Evolutionary conservation across 1,140 invertebrate genomes (phyloP).

Genomic region (Hylaeus volcanicus): DNA sequence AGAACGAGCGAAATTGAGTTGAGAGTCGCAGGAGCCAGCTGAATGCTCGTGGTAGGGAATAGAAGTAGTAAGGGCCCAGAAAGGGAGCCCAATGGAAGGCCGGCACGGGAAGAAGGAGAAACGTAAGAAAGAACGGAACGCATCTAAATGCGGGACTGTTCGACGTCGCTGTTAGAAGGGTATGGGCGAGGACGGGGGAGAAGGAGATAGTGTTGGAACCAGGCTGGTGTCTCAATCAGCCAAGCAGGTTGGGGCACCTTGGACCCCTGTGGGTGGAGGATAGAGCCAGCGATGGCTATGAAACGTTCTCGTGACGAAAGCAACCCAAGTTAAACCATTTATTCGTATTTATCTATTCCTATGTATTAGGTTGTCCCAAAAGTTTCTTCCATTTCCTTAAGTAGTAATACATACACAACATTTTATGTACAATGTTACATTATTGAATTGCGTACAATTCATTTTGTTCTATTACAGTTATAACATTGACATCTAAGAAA

Average conservation of each 20-base stretch:
- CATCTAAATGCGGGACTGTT: constrained; percentile 30
- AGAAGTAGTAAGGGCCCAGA: constrained; percentile 38
- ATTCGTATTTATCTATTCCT: no score
- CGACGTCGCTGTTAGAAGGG: constrained; percentile 47
- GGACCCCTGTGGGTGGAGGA: constrained; percentile 71
- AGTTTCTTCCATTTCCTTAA: no score
- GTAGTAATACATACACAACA: no score
- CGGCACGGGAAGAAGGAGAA: constrained; percentile 60
- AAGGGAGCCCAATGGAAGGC: constrained; percentile 44
- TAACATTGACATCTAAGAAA: no score
- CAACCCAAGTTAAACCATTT: not conserved
- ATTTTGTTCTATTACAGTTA: no score
- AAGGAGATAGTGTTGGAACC: constrained; percentile 72
- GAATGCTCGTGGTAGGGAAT: constrained; percentile 36
- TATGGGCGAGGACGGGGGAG: constrained; percentile 56
- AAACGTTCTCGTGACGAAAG: not conserved
- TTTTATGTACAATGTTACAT: no score
- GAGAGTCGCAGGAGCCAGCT: constrained; percentile 42
- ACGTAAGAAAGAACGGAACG: constrained; percentile 50
- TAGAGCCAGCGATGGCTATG: constrained; percentile 28
- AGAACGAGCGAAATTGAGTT: constrained; percentile 31
- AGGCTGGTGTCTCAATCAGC: constrained; percentile 79
- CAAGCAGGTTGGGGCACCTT: constrained; percentile 72
- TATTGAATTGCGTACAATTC: no score
- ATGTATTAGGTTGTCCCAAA: no score